Evolutionary conservation across 1,140 invertebrate genomes (phyloP).

Genomic region (Tetraneura akinire): DNA sequence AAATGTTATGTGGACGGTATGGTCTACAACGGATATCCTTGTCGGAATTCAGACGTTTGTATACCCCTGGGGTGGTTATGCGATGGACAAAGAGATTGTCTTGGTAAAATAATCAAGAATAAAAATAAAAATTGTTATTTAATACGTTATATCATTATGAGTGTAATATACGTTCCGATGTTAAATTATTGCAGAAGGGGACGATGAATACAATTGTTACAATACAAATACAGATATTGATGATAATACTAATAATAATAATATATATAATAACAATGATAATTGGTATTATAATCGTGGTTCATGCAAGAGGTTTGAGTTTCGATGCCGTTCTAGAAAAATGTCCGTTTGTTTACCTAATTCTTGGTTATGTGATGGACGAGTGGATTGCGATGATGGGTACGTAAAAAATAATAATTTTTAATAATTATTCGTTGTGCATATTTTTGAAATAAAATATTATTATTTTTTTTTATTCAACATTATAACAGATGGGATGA

Average conservation of each 20-base stretch:
- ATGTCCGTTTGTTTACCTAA: slow-evolving; percentile 54
- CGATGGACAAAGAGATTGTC: slow-evolving; percentile 55
- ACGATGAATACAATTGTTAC: slow-evolving; percentile 52
- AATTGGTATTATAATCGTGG: slow-evolving; percentile 52
- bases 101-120: slow-evolving; percentile 46
- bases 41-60: slow-evolving; percentile 52
- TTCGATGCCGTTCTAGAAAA: slow-evolving; percentile 53
- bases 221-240: neutral
- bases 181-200: slow-evolving; percentile 47
- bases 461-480: neutral
- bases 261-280: slow-evolving; percentile 37
- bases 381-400: slow-evolving; percentile 55
- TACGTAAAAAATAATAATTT: slow-evolving; percentile 26
- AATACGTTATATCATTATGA: neutral
- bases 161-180: too few species aligned
- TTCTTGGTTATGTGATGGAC: slow-evolving; percentile 55
- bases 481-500: slow-evolving; percentile 56
- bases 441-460: neutral
- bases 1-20: slow-evolving; percentile 51
- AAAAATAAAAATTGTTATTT: too few species aligned
- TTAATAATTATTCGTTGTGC: neutral
- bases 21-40: slow-evolving; percentile 54
- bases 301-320: slow-evolving; percentile 54
- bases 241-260: neutral
- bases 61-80: slow-evolving; percentile 54